Base-by-base conservation (phyloP, 2,888 invertebrate genomes). In the Leucoma salicis region DNA sequence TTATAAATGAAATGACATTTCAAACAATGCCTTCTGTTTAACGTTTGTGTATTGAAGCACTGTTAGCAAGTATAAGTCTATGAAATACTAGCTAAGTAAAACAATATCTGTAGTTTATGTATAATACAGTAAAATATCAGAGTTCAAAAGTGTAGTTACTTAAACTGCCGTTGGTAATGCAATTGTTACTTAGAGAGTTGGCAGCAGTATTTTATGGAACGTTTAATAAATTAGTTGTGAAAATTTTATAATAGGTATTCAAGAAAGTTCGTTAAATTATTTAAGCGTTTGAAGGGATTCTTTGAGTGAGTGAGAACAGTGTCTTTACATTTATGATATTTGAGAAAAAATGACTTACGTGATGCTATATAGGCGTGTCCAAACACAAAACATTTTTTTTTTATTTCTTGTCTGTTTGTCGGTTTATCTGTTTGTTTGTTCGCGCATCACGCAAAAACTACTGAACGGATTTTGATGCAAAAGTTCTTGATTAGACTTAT, bases 91-190 rank as follows among this genome's bases (percentile, higher is more conserved):
- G 15, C 40, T n/a, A n/a, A n/a, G n/a, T n/a, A n/a, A 53, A 44
- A 58, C 51, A 48, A 54, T 51, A 54, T 35, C 31, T 38, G 41
- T 35, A 45, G 33, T 50, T 33, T 31, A n/a, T 24, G 13, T 35
- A 63, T 59, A 63, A 58, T 57, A 41, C 46, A 42, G 58, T 16
- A 58, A 57, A 53, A 50, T 47, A 27, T n/a, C 35, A 14, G 46
- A 58, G 40, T 50, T 54, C 34, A 42, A 44, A 25, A 46, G 41
- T 46, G 34, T 42, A 49, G 35, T 63, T 42, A 32, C 59, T 63
- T 51, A 14, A 51, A 46, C 42, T 63, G 31, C 43, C 6, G 32
- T 35, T 39, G 7, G 36, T 49, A 55, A 59, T 47, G 45, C 56
- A 51, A 63, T 59, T 58, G 58, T 49, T 50, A 42, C 45, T 54